A percentile compares a stretch with the other conserved stretches of the same genome.
These are phyloP conservation scores for Pseudoatta argentina DNA, from an alignment of 1,140 invertebrate genomes.

Conservation along the genomic window DNA sequence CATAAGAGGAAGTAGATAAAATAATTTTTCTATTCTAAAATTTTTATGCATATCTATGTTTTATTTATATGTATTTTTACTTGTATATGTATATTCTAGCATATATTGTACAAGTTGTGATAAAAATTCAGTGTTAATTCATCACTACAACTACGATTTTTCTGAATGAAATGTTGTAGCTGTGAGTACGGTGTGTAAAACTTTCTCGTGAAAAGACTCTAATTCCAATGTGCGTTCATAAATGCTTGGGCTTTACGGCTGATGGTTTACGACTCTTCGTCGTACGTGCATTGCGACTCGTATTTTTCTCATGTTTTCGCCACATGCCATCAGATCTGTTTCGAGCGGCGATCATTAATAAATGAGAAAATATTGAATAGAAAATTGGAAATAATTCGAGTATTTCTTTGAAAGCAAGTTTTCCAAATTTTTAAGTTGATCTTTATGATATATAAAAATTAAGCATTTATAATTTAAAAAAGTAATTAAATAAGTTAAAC, in stretches of 20 bases:
- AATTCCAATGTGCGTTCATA: slow-evolving; percentile 20
- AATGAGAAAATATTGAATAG: slow-evolving; percentile 13
- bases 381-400: not conserved
- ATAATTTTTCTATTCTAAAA: not conserved
- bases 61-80: not conserved
- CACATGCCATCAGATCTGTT: not conserved
- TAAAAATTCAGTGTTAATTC: slow-evolving; percentile 36
- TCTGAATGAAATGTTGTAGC: not conserved
- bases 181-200: not conserved
- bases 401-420: not conserved
- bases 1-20: not conserved
- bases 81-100: not conserved
- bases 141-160: not conserved
- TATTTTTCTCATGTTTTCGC: slow-evolving; percentile 45
- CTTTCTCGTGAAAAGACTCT: slow-evolving; percentile 22
- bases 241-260: slow-evolving; percentile 59
- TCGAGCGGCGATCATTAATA: slow-evolving; percentile 25
- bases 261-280: slow-evolving; percentile 53
- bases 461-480: not conserved
- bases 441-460: not conserved
- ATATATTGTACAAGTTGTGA: not conserved
- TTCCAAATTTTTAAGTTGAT: not conserved
- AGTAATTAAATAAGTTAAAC: too few relatives aligned
- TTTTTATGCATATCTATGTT: too few relatives aligned
- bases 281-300: slow-evolving; percentile 27